Percentiles rank a stretch among this genome's conserved stretches.
phyloP scores from a whole-genome alignment of 2,797 vertebrate species.

The Molothrus aeneus region DNA sequence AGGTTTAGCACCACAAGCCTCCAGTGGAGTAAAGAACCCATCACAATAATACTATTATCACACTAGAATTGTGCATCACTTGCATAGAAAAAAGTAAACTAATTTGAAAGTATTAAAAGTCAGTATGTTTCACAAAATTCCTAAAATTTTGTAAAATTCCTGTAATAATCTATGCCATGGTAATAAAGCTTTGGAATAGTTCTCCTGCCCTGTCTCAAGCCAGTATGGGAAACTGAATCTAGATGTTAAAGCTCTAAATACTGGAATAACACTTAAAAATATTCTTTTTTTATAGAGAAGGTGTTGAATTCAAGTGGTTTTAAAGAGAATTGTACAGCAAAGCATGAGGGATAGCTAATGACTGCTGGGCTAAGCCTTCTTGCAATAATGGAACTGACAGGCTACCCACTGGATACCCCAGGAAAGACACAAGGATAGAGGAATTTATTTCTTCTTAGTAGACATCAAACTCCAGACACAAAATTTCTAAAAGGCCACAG shows the following conservation, averaged over 20 bases:
- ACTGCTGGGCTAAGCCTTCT: not conserved
- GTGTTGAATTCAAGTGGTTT: not conserved
- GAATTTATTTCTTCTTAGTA: not conserved
- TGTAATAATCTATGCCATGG: not conserved
- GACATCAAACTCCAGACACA: not conserved
- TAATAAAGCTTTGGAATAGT: not conserved
- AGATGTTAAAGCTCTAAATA: not conserved
- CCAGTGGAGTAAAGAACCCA: not conserved
- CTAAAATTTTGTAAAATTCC: not conserved
- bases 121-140: not conserved
- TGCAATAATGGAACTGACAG: conserved; percentile 18
- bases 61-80: not conserved
- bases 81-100: not conserved
- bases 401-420: not conserved
- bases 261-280: not conserved
- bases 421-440: not conserved
- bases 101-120: not conserved
- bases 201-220: not conserved
- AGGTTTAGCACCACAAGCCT: not conserved
- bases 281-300: not conserved
- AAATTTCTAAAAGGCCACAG: not conserved
- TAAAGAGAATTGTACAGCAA: not conserved
- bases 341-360: not conserved
- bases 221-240: not conserved
- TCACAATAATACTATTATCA: not conserved